Evolutionary conservation across 2,888 invertebrate genomes (phyloP).

Genomic region (Sepioteuthis lessoniana): DNA sequence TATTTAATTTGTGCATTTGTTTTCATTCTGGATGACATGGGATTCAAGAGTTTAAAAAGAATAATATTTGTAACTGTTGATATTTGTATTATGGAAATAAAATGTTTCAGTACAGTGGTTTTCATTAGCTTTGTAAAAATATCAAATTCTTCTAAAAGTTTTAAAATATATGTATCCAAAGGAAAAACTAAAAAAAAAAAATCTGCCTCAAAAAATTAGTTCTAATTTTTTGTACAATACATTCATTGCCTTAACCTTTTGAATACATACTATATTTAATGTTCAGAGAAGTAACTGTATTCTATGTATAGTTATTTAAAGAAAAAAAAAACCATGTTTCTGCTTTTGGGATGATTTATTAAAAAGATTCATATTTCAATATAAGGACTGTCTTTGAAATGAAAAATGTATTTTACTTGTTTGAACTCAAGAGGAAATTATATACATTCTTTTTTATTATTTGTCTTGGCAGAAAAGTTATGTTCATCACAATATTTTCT

Average conservation of each 20-base stretch:
- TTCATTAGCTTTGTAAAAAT: no score
- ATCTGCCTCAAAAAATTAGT: no score
- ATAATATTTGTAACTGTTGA: no score
- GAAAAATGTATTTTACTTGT: background rate
- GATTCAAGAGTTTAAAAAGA: no score
- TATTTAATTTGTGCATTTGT: no score
- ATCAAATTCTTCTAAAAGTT: no score
- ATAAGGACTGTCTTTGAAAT: background rate
- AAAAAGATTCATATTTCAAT: background rate
- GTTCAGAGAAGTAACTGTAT: background rate
- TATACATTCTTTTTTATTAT: background rate
- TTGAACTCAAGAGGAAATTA: conserved; percentile 13
- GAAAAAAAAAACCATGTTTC: background rate
- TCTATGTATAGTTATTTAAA: background rate
- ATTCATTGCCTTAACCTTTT: background rate
- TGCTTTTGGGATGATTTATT: background rate
- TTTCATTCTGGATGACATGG: no score
- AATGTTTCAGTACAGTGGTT: no score
- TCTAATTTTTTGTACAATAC: background rate
- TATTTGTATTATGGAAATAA: no score
- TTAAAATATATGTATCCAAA: no score
- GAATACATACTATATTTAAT: background rate
- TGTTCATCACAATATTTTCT: background rate
- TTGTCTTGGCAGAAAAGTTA: background rate
- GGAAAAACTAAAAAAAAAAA: no score